Percentiles rank a stretch among this genome's conserved stretches.
These are phyloP conservation scores for Chondrilla cf. caribensis DNA, from an alignment of 37 sponge, comb jelly and placozoan genomes.

Conservation along the genomic window DNA sequence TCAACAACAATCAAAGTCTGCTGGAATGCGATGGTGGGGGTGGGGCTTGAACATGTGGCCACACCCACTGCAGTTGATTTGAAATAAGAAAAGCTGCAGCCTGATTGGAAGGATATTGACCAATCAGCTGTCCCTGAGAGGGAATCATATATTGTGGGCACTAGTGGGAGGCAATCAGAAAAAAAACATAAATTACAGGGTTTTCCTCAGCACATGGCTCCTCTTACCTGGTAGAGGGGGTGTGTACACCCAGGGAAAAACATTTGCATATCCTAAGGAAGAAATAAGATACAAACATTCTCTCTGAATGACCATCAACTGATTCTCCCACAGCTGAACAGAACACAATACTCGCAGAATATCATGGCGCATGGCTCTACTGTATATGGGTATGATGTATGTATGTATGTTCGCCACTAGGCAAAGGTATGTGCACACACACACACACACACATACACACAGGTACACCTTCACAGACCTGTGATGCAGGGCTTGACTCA, in stretches of 20 bases:
- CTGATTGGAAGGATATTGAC: neutral
- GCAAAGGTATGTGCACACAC: conserved; percentile 5
- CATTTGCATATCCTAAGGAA: neutral
- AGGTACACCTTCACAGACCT: neutral
- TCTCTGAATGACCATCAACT: conserved; percentile 9
- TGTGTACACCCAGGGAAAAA: conserved; percentile 1
- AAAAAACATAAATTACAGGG: too few species aligned
- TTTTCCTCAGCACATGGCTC: too few species aligned
- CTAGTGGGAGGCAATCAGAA: too few species aligned
- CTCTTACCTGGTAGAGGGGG: neutral
- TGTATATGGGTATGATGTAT: too few species aligned
- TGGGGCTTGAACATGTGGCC: neutral
- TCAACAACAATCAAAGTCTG: neutral
- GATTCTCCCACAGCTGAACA: too few species aligned
- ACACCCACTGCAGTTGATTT: conserved; percentile 1
- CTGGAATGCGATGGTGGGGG: neutral
- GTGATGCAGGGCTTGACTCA: conserved; percentile 42
- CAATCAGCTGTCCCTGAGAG: too few species aligned
- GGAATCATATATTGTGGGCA: too few species aligned
- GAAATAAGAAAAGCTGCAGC: neutral
- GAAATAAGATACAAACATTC: neutral
- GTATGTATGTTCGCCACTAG: too few species aligned
- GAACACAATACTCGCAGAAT: too few species aligned
- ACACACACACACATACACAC: conserved; percentile 3
- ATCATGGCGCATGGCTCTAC: too few species aligned